Percentiles rank a stretch among this genome's conserved stretches.
Evolutionary conservation across 2,888 invertebrate genomes (phyloP).

Genomic region (Priocnemis perturbator): DNA sequence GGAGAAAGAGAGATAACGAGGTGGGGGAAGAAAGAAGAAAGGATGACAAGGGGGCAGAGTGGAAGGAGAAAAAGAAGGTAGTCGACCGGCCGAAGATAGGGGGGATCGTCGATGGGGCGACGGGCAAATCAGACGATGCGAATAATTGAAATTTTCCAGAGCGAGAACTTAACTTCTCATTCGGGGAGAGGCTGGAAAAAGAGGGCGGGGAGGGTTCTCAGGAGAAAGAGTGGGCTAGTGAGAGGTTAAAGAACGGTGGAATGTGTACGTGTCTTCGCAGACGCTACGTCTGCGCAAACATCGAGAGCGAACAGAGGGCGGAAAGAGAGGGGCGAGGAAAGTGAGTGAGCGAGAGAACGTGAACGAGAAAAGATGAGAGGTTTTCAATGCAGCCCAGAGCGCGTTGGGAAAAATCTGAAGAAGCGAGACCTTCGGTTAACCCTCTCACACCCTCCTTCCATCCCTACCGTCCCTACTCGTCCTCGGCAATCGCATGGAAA

Average conservation of each 20-base stretch:
- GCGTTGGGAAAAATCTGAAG: slow-evolving; percentile 24
- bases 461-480: neutral
- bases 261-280: slow-evolving; percentile 30
- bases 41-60: neutral
- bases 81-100: neutral
- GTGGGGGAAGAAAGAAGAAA: neutral
- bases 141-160: slow-evolving; percentile 72
- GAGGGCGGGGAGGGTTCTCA: neutral
- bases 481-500: neutral
- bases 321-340: no score
- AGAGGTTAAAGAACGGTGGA: slow-evolving; percentile 18
- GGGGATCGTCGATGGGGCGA: neutral
- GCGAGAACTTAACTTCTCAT: slow-evolving; percentile 60
- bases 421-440: slow-evolving; percentile 7
- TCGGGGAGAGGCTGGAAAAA: neutral
- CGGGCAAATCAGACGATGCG: slow-evolving; percentile 64
- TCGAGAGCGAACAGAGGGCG: neutral
- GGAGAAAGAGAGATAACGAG: slow-evolving; percentile 6
- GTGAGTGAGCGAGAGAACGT: no score
- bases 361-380: slow-evolving; percentile 10
- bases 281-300: slow-evolving; percentile 35
- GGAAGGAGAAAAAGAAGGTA: slow-evolving; percentile 22
- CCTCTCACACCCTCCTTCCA: slow-evolving; percentile 3
- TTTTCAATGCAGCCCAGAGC: slow-evolving; percentile 25
- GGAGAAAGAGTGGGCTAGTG: slow-evolving; percentile 16